phyloP scores from a whole-genome alignment of 2,797 vertebrate species.

The Enteromius anoplus region DNA sequence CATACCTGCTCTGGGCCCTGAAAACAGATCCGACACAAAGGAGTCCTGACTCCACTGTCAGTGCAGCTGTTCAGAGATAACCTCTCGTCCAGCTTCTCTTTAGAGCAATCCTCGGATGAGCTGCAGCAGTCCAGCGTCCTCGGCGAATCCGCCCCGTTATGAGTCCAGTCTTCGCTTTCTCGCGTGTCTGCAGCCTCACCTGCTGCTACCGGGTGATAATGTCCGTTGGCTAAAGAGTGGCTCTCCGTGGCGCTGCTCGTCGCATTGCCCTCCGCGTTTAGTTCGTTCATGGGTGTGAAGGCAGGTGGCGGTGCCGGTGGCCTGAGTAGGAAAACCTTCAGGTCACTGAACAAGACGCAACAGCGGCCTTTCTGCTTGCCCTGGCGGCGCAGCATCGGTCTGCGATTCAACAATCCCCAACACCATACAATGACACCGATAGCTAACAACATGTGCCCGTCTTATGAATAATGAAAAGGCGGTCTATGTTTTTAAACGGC shows the following conservation, averaged over 20 bases:
- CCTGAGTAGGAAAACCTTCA: slow-evolving; percentile 85
- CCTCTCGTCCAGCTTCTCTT: slow-evolving; percentile 82
- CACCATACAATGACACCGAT: slow-evolving; percentile 75
- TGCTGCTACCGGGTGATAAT: slow-evolving; percentile 63
- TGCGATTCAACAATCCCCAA: slow-evolving; percentile 76
- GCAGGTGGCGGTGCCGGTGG: slow-evolving; percentile 70
- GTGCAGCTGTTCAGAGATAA: slow-evolving; percentile 84
- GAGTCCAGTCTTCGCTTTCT: slow-evolving; percentile 69
- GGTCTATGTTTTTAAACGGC: slow-evolving; percentile 35
- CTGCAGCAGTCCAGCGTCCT: slow-evolving; percentile 75
- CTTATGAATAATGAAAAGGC: slow-evolving; percentile 44
- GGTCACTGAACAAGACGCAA: slow-evolving; percentile 87
- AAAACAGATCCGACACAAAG: slow-evolving; percentile 89
- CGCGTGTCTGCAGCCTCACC: slow-evolving; percentile 65
- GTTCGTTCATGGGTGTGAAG: slow-evolving; percentile 77
- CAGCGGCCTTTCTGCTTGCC: slow-evolving; percentile 87
- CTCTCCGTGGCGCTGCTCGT: slow-evolving; percentile 61
- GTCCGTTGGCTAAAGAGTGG: slow-evolving; percentile 70
- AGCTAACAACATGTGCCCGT: slow-evolving; percentile 83
- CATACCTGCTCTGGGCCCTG: slow-evolving; percentile 90
- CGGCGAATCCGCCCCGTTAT: slow-evolving; percentile 68
- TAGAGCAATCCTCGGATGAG: slow-evolving; percentile 82
- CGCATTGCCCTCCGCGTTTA: slow-evolving; percentile 59
- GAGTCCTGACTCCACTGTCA: slow-evolving; percentile 87
- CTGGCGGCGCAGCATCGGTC: slow-evolving; percentile 86